Evolutionary conservation across 2,113 vertebrate species (phyloP).

Genomic region (Paracanthobrama guichenoti): DNA sequence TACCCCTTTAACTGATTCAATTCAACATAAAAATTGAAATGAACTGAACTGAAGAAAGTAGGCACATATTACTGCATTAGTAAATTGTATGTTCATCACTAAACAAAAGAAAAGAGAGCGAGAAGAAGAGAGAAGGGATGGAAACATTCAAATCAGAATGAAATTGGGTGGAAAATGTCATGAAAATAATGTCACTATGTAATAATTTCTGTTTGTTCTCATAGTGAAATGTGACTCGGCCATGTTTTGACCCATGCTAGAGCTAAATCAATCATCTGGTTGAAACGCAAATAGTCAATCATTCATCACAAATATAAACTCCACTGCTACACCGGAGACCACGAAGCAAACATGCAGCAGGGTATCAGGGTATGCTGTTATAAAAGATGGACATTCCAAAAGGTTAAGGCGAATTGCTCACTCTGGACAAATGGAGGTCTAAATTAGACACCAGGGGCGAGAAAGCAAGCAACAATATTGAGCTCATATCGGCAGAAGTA

Average conservation of each 20-base stretch:
- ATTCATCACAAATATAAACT: not conserved
- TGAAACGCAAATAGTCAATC: not conserved
- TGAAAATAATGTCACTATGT: not conserved
- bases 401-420: constrained; percentile 1
- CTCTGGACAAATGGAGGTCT: constrained; percentile 2
- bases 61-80: not conserved
- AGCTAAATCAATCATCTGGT: not conserved
- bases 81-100: not conserved
- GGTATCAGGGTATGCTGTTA: not conserved
- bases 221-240: not conserved
- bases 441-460: constrained; percentile 19
- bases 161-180: not conserved
- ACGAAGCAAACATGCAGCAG: not conserved
- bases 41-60: not conserved
- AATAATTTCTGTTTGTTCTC: not conserved
- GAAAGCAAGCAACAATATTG: not conserved
- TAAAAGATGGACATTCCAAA: constrained; percentile 29
- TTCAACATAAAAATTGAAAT: not conserved
- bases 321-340: not conserved
- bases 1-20: not conserved
- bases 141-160: not conserved
- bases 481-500: not conserved
- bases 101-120: not conserved
- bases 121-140: not conserved
- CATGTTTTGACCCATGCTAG: not conserved